A percentile compares a stretch with the other conserved stretches of the same genome.
Conservation (phyloP, 2,113 vertebrate genomes). For the Capra hircus region DNA sequence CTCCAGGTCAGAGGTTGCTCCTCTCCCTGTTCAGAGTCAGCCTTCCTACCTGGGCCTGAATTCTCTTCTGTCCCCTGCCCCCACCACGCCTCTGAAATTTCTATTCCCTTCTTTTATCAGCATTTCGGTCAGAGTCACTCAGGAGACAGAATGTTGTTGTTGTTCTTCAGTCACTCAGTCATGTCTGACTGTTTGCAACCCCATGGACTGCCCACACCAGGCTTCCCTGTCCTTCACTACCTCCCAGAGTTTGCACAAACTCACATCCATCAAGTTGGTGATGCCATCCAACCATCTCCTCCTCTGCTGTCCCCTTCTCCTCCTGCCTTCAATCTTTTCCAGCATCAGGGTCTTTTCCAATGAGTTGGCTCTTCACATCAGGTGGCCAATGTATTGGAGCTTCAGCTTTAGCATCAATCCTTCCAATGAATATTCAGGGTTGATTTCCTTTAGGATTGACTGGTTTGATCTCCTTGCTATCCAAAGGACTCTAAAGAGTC, state of each 20-base stretch:
- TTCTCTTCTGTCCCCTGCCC: background rate
- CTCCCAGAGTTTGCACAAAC: background rate
- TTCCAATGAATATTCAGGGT: background rate
- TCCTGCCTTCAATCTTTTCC: background rate
- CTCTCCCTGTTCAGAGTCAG: background rate
- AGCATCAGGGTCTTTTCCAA: background rate
- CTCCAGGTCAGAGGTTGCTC: background rate
- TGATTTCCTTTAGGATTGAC: background rate
- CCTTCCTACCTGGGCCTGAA: background rate
- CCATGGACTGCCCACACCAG: background rate
- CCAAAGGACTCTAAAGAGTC: background rate
- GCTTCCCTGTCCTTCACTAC: background rate
- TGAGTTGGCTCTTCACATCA: background rate
- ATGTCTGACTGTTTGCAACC: background rate
- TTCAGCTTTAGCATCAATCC: background rate
- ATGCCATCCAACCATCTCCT: background rate
- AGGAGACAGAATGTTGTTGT: background rate
- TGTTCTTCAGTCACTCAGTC: background rate
- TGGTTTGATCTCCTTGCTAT: background rate
- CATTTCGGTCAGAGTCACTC: background rate
- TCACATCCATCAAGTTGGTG: background rate
- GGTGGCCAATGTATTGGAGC: background rate
- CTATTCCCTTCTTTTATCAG: background rate
- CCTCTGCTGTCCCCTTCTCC: background rate
- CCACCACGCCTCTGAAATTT: background rate